Evolutionary conservation across 1,140 invertebrate genomes (phyloP).

Genomic region (Platyura marginata): DNA sequence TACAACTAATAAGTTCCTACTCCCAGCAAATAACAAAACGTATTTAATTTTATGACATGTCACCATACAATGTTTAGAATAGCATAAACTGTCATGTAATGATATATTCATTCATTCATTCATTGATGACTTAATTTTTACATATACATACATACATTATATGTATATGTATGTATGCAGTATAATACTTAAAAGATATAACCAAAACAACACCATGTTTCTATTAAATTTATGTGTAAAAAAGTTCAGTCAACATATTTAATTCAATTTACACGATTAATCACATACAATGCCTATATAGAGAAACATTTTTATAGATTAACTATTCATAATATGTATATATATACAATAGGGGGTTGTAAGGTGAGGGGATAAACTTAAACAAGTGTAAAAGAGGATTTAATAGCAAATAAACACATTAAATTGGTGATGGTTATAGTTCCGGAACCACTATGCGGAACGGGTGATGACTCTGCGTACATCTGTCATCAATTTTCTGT

Average conservation of each 20-base stretch:
- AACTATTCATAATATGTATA: not conserved
- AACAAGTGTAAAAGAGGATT: too few relatives aligned
- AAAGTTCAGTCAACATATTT: not conserved
- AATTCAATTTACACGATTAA: slow-evolving; percentile 3
- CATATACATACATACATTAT: too few relatives aligned
- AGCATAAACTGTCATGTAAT: too few relatives aligned
- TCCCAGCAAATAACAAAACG: too few relatives aligned
- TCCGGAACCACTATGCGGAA: not conserved
- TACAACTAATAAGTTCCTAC: too few relatives aligned
- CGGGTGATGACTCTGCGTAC: not conserved
- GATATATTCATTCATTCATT: too few relatives aligned
- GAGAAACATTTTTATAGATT: not conserved
- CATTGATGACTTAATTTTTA: too few relatives aligned
- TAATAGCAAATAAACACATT: too few relatives aligned
- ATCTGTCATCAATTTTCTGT: too few relatives aligned
- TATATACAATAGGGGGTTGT: not conserved
- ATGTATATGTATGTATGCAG: not conserved
- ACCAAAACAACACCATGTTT: not conserved
- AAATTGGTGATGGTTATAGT: not conserved
- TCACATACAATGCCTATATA: not conserved
- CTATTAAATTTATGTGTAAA: not conserved
- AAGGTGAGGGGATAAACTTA: not conserved
- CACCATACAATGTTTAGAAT: too few relatives aligned
- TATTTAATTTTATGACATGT: too few relatives aligned
- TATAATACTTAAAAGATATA: not conserved